A percentile compares a stretch with the other conserved stretches of the same genome.
These are phyloP conservation scores for Daubentonia madagascariensis DNA, from an alignment of 2,113 vertebrate species.

Conservation along the genomic window DNA sequence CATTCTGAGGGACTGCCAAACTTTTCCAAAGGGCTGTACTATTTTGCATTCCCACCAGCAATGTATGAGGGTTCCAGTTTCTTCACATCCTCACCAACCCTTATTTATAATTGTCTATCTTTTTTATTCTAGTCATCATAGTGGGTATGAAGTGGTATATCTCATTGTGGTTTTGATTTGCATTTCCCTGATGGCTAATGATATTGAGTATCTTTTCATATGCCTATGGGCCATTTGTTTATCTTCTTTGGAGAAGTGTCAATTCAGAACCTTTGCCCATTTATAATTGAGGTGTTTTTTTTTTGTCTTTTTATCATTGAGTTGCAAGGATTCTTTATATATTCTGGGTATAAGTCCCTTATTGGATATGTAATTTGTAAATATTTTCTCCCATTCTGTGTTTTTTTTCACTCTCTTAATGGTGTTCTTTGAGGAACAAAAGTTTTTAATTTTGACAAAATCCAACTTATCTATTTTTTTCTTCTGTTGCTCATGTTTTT, in stretches of 20 bases:
- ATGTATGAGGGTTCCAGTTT: neutral
- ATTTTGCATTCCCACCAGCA: neutral
- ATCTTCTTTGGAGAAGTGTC: neutral
- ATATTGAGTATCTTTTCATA: neutral
- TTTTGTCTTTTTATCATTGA: constrained; percentile 17
- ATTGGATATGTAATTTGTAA: neutral
- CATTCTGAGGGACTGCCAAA: constrained; percentile 11
- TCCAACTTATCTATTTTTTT: neutral
- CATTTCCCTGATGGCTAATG: neutral
- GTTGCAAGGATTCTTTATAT: neutral
- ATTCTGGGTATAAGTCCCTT: neutral
- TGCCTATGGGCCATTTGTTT: neutral
- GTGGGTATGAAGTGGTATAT: neutral
- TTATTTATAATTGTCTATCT: neutral
- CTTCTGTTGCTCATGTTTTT: neutral
- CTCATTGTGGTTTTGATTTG: neutral
- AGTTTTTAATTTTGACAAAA: neutral
- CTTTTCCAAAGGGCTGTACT: neutral
- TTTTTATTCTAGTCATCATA: neutral
- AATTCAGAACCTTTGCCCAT: neutral
- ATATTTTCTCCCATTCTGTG: constrained; percentile 22
- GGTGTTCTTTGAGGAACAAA: constrained; percentile 6
- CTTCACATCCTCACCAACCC: neutral
- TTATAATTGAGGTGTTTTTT: neutral
- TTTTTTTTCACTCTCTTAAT: neutral